Conservation (phyloP, 2,113 vertebrate species). For the Micronisus gabar region DNA sequence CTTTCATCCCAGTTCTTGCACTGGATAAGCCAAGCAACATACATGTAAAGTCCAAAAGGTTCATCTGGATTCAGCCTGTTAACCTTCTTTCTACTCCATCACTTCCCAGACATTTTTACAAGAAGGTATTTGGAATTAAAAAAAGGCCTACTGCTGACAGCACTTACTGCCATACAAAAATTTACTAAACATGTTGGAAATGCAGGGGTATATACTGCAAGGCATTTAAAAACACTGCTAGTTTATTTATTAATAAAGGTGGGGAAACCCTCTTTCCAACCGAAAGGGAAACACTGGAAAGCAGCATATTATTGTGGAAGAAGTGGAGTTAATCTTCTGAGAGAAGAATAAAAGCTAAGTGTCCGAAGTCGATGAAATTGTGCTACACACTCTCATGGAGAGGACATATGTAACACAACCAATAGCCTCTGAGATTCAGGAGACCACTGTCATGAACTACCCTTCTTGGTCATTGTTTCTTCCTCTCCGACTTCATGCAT, state of each 20-base stretch:
- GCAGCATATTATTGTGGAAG: background rate
- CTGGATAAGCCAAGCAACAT: background rate
- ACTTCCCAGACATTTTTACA: background rate
- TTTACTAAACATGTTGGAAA: background rate
- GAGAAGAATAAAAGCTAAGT: background rate
- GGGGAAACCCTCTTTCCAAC: background rate
- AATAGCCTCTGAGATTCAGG: background rate
- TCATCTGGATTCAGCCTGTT: constrained; percentile 3
- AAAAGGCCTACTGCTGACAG: background rate
- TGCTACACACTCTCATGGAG: background rate
- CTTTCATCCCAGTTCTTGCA: background rate
- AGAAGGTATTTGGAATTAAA: background rate
- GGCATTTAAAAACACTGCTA: background rate
- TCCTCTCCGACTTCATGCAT: background rate
- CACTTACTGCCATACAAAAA: background rate
- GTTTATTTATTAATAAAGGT: background rate
- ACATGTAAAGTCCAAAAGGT: background rate
- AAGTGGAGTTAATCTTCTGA: background rate
- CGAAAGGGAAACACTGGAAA: background rate
- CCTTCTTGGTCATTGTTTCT: background rate
- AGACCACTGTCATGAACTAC: background rate
- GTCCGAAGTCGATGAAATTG: background rate
- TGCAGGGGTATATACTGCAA: background rate
- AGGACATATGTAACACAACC: background rate
- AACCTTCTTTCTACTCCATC: constrained; percentile 19